Base-by-base conservation (phyloP, 2,888 invertebrate species). In the Lordiphosa andalusiaca region DNA sequence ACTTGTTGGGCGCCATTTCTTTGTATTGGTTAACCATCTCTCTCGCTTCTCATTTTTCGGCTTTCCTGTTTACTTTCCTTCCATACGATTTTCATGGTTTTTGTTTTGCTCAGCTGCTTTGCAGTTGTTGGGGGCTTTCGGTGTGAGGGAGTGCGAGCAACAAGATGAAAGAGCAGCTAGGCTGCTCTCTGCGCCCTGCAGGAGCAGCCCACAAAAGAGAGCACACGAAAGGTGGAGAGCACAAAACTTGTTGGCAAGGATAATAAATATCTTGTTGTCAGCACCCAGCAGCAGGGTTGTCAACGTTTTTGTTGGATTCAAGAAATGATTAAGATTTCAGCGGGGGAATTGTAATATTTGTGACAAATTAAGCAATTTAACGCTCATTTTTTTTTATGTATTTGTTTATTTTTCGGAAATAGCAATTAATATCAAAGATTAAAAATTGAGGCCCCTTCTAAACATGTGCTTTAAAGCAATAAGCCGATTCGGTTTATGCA, bases 31-130 rank as follows among this genome's bases (percentile, higher is more conserved):
- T 13, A 35, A 12, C 44, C 40, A 60, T 16, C 16, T 33, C 16
- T 33, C 49, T 44, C 47, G 35, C 49, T 9, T 49, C 35, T 50
- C 41, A 21, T 42, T 42, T 59, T 36, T 54, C 23, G 30, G 13
- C 48, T 57, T 51, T 63, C 25, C 53, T 67, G 66, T 71, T 78
- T 69, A 69, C 72, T 54, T 64, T 74, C 50, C 25, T 56, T 30
- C 38, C 23, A 41, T 69, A 55, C 62, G 41, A 40, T 42, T 65
- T 71, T 83, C 51, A 21, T 40, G 21, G 25, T 53, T 65, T 84
- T 81, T 81, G 84, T 83, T 85, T 83, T 85, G 85, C 81, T 83
- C 81, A 59, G 50, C 51, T 66, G 57, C 67, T 80, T 73, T 73
- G 44, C 30, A 5, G 44, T 5, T 25, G 44, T 30, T 10, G 16